Percentiles rank a stretch among this genome's conserved stretches.
Evolutionary conservation across 1,140 invertebrate genomes (phyloP).

Genomic region (Coenobita brevimanus): DNA sequence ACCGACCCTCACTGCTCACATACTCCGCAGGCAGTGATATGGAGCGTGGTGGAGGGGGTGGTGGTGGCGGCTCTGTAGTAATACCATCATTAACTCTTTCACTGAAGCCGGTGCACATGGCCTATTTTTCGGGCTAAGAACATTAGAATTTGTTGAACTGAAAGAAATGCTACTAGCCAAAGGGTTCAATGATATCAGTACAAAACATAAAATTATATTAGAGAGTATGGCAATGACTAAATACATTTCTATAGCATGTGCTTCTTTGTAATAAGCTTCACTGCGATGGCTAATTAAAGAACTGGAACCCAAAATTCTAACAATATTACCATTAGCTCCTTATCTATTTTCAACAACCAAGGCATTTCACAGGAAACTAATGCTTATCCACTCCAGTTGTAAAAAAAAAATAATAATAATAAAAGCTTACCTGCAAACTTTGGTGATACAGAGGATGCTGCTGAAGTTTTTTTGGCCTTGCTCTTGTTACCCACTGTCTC

Average conservation of each 20-base stretch:
- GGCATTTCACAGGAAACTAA: no score
- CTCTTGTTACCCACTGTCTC: background rate
- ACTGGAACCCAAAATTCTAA: background rate
- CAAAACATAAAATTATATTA: background rate
- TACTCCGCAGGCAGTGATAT: slow-evolving; percentile 37
- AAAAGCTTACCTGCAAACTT: background rate
- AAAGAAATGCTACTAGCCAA: no score
- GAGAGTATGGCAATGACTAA: background rate
- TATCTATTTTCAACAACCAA: no score
- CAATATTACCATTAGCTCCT: background rate
- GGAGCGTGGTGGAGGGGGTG: slow-evolving; percentile 49
- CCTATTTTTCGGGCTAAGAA: no score
- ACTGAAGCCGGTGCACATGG: background rate
- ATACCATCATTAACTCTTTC: background rate
- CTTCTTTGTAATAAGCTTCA: background rate
- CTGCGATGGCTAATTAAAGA: background rate
- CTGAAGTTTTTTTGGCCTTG: background rate
- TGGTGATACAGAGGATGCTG: background rate
- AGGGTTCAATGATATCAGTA: no score
- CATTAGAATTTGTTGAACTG: no score
- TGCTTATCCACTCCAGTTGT: no score
- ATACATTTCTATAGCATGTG: background rate
- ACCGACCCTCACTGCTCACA: background rate
- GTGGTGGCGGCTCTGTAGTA: slow-evolving; percentile 14
- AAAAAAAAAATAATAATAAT: background rate